Evolutionary conservation across 2,888 invertebrate genomes (phyloP).

Genomic region (Drosophila birchii): DNA sequence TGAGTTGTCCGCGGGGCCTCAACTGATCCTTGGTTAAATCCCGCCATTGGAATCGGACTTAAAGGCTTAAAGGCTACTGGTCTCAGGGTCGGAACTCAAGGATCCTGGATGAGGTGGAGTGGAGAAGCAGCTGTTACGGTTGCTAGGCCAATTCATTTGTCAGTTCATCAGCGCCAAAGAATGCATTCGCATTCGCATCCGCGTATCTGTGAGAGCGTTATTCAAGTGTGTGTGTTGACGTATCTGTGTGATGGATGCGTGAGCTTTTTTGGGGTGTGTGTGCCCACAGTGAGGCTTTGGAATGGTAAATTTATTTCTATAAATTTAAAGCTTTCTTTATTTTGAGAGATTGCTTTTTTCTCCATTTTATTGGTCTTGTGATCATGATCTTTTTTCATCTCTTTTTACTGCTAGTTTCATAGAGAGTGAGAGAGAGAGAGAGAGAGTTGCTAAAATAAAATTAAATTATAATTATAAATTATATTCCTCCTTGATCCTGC

Average conservation of each 20-base stretch:
- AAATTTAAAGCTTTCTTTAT: too few species aligned
- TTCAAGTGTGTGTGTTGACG: slow-evolving; percentile 4
- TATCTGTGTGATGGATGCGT: slow-evolving; percentile 14
- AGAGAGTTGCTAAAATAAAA: too few species aligned
- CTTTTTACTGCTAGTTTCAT: too few species aligned
- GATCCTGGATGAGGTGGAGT: neutral
- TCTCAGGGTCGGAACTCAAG: neutral
- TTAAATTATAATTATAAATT: too few species aligned
- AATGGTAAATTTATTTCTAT: too few species aligned
- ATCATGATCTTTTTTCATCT: too few species aligned
- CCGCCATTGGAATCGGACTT: slow-evolving; percentile 9
- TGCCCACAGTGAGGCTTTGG: neutral
- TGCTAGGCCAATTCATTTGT: slow-evolving; percentile 47
- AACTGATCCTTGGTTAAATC: slow-evolving; percentile 11
- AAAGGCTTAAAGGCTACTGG: slow-evolving; percentile 24
- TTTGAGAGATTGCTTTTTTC: too few species aligned
- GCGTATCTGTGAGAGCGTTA: slow-evolving; percentile 19
- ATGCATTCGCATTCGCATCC: slow-evolving; percentile 25
- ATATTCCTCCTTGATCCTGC: too few species aligned
- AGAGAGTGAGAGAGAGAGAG: too few species aligned
- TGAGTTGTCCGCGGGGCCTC: slow-evolving; percentile 6
- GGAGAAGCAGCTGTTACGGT: slow-evolving; percentile 8
- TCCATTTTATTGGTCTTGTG: too few species aligned
- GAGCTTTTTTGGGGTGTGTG: neutral
- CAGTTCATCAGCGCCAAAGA: slow-evolving; percentile 46